These are phyloP conservation scores for Oenanthe melanoleuca DNA, from an alignment of 2,113 vertebrate species.

Conservation along the genomic window DNA sequence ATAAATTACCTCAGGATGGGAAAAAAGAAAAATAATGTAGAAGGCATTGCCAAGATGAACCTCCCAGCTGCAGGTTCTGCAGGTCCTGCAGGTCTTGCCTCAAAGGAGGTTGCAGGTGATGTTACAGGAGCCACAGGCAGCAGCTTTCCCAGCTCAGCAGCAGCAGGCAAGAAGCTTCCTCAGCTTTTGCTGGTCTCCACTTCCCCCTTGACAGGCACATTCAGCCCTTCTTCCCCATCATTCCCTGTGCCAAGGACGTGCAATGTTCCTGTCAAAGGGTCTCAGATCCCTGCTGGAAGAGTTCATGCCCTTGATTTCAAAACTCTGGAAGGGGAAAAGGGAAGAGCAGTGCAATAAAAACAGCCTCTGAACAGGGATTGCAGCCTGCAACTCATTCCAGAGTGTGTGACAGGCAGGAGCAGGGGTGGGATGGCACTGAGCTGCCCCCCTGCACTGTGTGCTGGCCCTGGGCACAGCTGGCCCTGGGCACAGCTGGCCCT, in stretches of 20 bases:
- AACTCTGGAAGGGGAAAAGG: background rate
- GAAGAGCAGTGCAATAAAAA: background rate
- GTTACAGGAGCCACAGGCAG: background rate
- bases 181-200: background rate
- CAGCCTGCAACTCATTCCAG: fast-evolving
- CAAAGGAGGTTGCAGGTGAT: background rate
- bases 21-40: background rate
- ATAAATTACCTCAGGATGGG: background rate
- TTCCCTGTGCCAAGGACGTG: background rate
- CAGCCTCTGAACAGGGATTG: fast-evolving
- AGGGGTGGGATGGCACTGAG: background rate
- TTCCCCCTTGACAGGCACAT: background rate
- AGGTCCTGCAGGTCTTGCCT: background rate
- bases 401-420: fast-evolving
- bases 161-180: background rate
- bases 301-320: constrained; percentile 20
- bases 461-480: background rate
- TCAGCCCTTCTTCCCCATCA: background rate
- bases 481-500: fast-evolving
- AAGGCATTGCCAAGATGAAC: background rate
- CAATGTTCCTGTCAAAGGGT: background rate
- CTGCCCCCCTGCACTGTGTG: fast-evolving
- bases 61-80: background rate
- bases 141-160: background rate
- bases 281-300: background rate